These are phyloP conservation scores for Bryconaethiops microstoma DNA, from an alignment of 2,797 vertebrate species.

Conservation along the genomic window DNA sequence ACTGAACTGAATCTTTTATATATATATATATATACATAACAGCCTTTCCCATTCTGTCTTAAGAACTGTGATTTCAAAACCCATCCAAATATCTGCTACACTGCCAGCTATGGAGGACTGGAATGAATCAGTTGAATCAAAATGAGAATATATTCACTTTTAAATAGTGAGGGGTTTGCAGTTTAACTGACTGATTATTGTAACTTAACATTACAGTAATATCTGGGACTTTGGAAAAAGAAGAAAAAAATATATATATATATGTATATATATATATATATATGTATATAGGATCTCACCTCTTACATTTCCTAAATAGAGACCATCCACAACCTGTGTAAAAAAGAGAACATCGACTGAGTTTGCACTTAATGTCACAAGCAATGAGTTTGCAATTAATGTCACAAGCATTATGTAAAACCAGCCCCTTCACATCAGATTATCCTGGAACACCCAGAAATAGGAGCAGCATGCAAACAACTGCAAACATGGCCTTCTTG, in stretches of 20 bases:
- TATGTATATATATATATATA: not conserved
- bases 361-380: not conserved
- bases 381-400: not conserved
- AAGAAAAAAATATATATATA: not conserved
- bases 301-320: conserved; percentile 88
- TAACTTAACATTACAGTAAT: not conserved
- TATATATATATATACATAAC: too few relatives aligned
- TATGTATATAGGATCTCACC: conserved; percentile 66
- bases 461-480: not conserved
- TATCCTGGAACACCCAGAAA: not conserved
- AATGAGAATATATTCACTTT: not conserved
- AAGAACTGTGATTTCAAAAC: not conserved
- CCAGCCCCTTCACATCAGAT: not conserved
- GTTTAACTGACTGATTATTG: not conserved
- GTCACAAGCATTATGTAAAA: not conserved
- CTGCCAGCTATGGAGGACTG: not conserved
- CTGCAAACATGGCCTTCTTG: not conserved
- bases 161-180: not conserved
- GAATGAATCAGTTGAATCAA: too few relatives aligned
- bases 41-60: too few relatives aligned
- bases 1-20: too few relatives aligned
- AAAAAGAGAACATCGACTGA: conserved; percentile 10
- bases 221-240: not conserved
- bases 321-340: conserved; percentile 83
- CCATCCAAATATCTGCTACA: not conserved